Evolutionary conservation across 2,113 vertebrate genomes (phyloP).

Genomic region (Lepisosteus osseus): DNA sequence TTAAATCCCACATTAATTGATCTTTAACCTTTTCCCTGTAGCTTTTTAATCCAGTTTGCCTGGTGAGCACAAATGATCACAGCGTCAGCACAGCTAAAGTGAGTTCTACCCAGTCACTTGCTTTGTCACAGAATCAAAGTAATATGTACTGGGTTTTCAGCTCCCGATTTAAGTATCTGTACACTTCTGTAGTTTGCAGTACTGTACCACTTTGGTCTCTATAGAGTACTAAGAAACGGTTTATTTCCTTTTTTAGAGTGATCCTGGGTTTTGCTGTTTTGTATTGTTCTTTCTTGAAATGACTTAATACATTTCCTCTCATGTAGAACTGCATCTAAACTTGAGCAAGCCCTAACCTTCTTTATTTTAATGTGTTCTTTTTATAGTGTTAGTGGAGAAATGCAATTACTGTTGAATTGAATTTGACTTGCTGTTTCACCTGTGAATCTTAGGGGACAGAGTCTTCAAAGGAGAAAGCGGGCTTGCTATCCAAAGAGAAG

Average conservation of each 20-base stretch:
- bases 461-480: slow-evolving; percentile 13
- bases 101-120: slow-evolving; percentile 55
- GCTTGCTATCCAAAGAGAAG: slow-evolving; percentile 12
- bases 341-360: too few relatives aligned
- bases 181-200: not conserved
- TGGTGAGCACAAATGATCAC: slow-evolving; percentile 75
- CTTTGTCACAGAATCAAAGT: not conserved
- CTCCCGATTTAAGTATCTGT: not conserved
- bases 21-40: slow-evolving; percentile 36
- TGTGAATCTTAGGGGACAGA: slow-evolving; percentile 14
- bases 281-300: too few relatives aligned
- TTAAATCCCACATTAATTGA: not conserved
- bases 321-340: too few relatives aligned
- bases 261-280: too few relatives aligned
- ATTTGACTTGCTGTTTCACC: not conserved
- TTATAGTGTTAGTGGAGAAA: too few relatives aligned
- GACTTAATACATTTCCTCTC: too few relatives aligned
- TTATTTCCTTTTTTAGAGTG: too few relatives aligned
- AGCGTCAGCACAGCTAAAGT: slow-evolving; percentile 69
- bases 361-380: too few relatives aligned
- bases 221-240: too few relatives aligned
- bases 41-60: slow-evolving; percentile 77
- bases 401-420: too few relatives aligned
- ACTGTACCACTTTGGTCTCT: not conserved
- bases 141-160: not conserved